A percentile compares a stretch with the other conserved stretches of the same genome.
These are phyloP conservation scores for Cerastoderma edule DNA, from an alignment of 2,888 invertebrate species.

Conservation along the genomic window DNA sequence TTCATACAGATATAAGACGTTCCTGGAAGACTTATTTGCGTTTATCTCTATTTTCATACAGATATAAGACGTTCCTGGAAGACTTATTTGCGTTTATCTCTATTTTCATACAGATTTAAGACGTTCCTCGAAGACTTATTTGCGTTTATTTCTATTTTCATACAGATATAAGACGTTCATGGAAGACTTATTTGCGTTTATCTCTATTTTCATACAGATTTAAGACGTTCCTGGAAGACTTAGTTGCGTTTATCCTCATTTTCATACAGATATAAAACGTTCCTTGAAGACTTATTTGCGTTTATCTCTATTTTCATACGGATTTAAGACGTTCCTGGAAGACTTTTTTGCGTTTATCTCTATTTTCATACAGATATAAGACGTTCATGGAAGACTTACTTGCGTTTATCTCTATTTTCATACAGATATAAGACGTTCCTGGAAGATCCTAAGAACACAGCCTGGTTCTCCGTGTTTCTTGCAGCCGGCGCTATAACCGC, in stretches of 20 bases:
- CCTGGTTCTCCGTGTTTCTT: conserved; percentile 24
- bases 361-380: background rate
- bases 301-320: background rate
- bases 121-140: too few relatives aligned
- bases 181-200: too few relatives aligned
- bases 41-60: too few relatives aligned
- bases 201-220: too few relatives aligned
- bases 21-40: too few relatives aligned
- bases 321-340: background rate
- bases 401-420: background rate
- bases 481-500: conserved; percentile 4
- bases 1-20: too few relatives aligned
- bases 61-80: too few relatives aligned
- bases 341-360: background rate
- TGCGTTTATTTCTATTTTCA: too few relatives aligned
- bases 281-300: background rate
- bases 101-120: too few relatives aligned
- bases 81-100: too few relatives aligned
- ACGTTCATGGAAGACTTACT: background rate
- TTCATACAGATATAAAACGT: background rate
- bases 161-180: too few relatives aligned
- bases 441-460: conserved; percentile 23
- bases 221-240: too few relatives aligned
- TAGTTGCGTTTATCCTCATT: background rate
- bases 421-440: conserved; percentile 10